A percentile compares a stretch with the other conserved stretches of the same genome.
Evolutionary conservation across 2,888 invertebrate species (phyloP).

Genomic region (Tupiocoris notatus): DNA sequence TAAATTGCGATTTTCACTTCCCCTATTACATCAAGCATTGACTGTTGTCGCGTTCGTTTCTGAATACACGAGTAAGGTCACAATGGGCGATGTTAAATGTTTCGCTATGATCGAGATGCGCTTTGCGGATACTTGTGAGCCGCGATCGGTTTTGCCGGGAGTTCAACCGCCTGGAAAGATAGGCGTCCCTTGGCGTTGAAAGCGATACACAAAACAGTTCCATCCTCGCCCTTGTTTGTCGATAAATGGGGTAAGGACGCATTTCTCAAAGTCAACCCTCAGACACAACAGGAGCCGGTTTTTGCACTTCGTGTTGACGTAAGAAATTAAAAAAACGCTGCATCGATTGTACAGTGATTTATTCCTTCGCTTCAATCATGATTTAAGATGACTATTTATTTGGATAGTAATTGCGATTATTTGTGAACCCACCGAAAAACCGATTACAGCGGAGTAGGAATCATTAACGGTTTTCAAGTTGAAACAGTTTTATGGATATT

Average conservation of each 20-base stretch:
- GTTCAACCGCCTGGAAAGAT: constrained; percentile 37
- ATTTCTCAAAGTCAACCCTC: neutral
- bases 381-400: too few species aligned
- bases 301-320: too few species aligned
- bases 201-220: neutral
- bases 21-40: too few species aligned
- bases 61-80: neutral
- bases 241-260: neutral
- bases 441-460: too few species aligned
- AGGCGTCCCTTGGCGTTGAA: constrained; percentile 3
- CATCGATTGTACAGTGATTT: too few species aligned
- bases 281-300: neutral
- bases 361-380: too few species aligned
- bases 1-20: too few species aligned
- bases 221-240: neutral
- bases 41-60: neutral
- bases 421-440: too few species aligned
- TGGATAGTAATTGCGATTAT: too few species aligned
- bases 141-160: constrained; percentile 7
- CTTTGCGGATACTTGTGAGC: constrained; percentile 20
- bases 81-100: constrained; percentile 12
- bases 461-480: too few species aligned
- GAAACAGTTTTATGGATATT: too few species aligned
- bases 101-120: constrained; percentile 22
- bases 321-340: too few species aligned